Evolutionary conservation across 2,888 invertebrate genomes (phyloP), one percentile per base, ranked within the genome.

Genomic region (Caenorhabditis japonica): DNA sequence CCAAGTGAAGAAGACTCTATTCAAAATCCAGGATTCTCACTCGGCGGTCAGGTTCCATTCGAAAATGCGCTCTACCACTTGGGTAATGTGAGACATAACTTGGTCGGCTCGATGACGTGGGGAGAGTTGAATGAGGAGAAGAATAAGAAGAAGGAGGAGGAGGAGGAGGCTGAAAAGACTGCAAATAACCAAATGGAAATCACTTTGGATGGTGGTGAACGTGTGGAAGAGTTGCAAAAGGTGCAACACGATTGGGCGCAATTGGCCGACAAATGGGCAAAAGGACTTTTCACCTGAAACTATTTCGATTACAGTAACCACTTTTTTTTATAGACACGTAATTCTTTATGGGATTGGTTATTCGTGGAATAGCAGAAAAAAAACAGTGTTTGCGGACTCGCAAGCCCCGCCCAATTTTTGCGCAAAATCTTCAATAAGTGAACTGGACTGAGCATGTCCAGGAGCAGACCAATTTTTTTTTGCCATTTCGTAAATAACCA

Each of bases 101-200:
- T 73, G n/a, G 52, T 73, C 8, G 73, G 66, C 21, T 73, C 73
- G 10, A 68, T 73, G 68, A 27, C 38, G 4, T 73, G 73, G 73
- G 15, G 30, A 10, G 43, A 17, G 13, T 41, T 73, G 47, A 73
- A 66, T 38, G 46, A 46, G 19, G 8, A 23, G 19, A 23, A 44
- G 15, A 10, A 8, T 21, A 23, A 52, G 33, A 33, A 5, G 23
- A 33, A 38, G 27, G n/a, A 21, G 12, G 17, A 19, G 25, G 17
- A 49, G 25, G 13, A n/a, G 47, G 43, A 49, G 8, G 36, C 25
- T 17, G 46, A 13, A 7, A 34, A 34, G 7, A 49, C 53, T 30
- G 39, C 34, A 27, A 44, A 19, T 5, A 21, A 34, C 10, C 33
- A 33, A n/a, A 8, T 21, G 15, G 8, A 23, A 21, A 21, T 33